A percentile compares a stretch with the other conserved stretches of the same genome.
phyloP scores from a whole-genome alignment of 92 coral and sea anemone genomes.

The Zoanthus gigantus region DNA sequence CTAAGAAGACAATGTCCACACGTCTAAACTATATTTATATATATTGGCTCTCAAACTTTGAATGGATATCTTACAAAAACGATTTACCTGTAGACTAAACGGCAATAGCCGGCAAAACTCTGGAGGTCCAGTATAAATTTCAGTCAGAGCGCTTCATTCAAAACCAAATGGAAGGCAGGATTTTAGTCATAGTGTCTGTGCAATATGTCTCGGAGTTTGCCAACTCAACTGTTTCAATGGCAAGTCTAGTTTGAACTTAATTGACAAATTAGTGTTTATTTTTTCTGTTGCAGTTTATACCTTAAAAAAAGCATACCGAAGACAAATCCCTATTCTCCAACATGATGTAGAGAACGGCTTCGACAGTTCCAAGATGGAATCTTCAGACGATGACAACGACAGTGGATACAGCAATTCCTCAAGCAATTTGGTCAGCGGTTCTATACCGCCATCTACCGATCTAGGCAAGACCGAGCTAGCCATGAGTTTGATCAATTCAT shows the following conservation, averaged over 20 bases:
- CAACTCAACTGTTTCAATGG: background rate
- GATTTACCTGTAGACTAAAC: background rate
- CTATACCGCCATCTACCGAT: conserved; percentile 66
- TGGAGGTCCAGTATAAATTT: background rate
- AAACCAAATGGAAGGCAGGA: background rate
- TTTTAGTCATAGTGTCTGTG: too few species aligned
- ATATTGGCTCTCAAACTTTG: background rate
- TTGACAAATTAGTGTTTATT: background rate
- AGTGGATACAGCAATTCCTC: conserved; percentile 85
- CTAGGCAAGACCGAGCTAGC: conserved; percentile 85
- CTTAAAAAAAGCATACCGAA: conserved; percentile 75
- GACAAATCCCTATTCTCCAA: conserved; percentile 69
- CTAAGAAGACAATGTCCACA: background rate
- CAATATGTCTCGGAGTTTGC: too few species aligned
- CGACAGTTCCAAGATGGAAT: conserved; percentile 25
- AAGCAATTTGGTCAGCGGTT: conserved; percentile 51
- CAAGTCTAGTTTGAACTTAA: background rate
- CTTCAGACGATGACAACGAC: conserved; percentile 77
- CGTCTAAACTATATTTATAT: background rate
- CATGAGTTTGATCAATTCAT: conserved; percentile 57
- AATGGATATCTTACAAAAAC: background rate
- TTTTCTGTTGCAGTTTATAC: conserved; percentile 69
- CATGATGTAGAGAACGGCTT: conserved; percentile 60
- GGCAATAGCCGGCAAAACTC: background rate
- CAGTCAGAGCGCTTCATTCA: background rate